Base-by-base conservation (phyloP, 1,140 invertebrate genomes). In the Megathymus violae region DNA sequence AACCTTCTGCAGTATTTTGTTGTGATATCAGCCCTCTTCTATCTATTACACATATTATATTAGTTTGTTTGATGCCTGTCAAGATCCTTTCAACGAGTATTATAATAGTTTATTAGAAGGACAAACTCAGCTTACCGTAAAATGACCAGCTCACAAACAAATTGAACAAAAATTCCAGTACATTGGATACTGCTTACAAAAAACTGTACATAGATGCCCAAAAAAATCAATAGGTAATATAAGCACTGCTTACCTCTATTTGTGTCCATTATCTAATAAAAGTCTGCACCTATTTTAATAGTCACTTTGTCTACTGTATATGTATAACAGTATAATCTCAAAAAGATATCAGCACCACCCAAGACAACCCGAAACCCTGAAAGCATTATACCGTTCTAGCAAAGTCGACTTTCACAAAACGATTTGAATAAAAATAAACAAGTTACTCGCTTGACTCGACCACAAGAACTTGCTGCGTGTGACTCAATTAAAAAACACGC, bases 401-500 rank as follows among this genome's bases (percentile, higher is more conserved):
- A 13, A 22, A 17, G 10, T 25, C 27, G 9, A 54, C 51, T 27
- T 54, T 54, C 51, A 41, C 38, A 41, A 54, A 54, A 54, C 19
- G 13, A 54, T 22, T 54, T 15, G 40, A 54, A 48, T 48, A 48
- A 48, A 27, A 41, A 54, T 9, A 15, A 48, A 48, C 22, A 48
- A 44, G 5, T 48, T 31, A 31, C 46, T 15, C 19, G 46, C 46
- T 31, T 48, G 46, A 31, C 46, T 48, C 25, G 31, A 48, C 11
- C 14, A 10, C 46, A 31, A 48, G 22, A 48, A 48, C 25, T 31
- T 27, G 25, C 46, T 22, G 13, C 22, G 46, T 41, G 38, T 54
- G 51, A 54, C 51, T 54, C 38, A 54, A 43, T 54, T 14, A 40
- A 54, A 54, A 41, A 48, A 48, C 25, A 54, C 15, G 38, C 17